Base-by-base conservation (phyloP, 2,888 invertebrate genomes). In the Cosmia pyralina region DNA sequence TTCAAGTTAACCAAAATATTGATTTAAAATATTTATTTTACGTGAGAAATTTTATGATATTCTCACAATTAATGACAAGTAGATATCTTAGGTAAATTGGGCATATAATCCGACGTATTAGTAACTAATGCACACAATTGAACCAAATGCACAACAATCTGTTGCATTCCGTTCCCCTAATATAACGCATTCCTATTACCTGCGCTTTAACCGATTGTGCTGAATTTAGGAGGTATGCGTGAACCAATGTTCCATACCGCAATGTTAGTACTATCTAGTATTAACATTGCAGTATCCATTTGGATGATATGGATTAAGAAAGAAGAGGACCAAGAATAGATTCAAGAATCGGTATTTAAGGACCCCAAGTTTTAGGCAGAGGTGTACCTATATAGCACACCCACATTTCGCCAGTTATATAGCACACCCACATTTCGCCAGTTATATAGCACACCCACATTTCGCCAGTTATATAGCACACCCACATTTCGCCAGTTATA, bases 121-220 rank as follows among this genome's bases (percentile, higher is more conserved):
- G 15, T 60, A 38, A n/a, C n/a, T n/a, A n/a, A n/a, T 38, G 46
- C 34, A 0, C 50, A 55, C 46, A 46, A 55, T 22, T 15, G 72
- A 67, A 28, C n/a, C 41, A 41, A 34, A 48, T 79, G 60, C 44
- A 28, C 75, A 79, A 63, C 67, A 81, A 72, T 81, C 62, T 63
- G 55, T 46, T 48, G 46, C 81, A 81, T 80, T 67, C 80, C 80
- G 17, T 44, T 69, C 22, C 22, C 4, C 53, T 38, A 73, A 58
- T 60, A 75, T 62, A 68, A 63, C 59, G 58, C 77, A 80, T 80
- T 80, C 80, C 72, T 13, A 34, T 53, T 44, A 46, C 2, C 67
- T 22, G 22, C 15, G 58, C 53, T 57, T 66, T 69, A 80, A 77
- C 77, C 73, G 80, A 69, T 72, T 80, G 80, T 77, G 73, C 59